Base-by-base conservation (phyloP, 2,113 vertebrate genomes). In the Aix galericulata region DNA sequence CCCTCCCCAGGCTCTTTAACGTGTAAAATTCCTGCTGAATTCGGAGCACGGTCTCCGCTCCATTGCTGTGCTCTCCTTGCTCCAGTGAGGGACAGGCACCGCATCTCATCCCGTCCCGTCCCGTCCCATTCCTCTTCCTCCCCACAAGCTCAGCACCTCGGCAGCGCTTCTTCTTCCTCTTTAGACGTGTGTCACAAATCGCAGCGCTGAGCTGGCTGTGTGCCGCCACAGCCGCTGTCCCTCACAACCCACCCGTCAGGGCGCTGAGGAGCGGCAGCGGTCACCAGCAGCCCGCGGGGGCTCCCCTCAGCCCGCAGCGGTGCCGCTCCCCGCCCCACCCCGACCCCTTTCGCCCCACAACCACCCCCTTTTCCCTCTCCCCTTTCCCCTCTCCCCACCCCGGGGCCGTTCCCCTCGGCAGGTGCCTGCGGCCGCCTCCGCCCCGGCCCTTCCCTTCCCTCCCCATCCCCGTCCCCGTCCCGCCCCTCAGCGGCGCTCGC, bases 91-190 rank as follows among this genome's bases (percentile, higher is more conserved):
- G 26, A 29, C 26, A 27, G 23, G 23, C 15, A 64, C 27, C 36
- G 7, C 10, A 9, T 38, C 36, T 9, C 36, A 5, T 40, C 40
- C 40, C 40, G 40, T 40, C 40, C 40, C 53, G 9, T 55, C 53
- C 27, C 53, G 29, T 31, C 53, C 53, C 53, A 32, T 66, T 27
- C 63, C 38, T 17, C 72, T 40, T 22, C 74, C 42, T 38, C 12
- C 2, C 53, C 55, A 9, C 7, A 38, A 2, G 4, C 3, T 25
- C 8, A 3, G 48, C 21, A 17, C 4, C 2, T 2, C 34, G 46
- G 46, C 46, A 21, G 46, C 20, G 46, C 26, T 34, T 32, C 42
- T 46, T n/a, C 48, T 46, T n/a, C 29, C 13, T 17, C 34, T 3
- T 8, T 13, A 16, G 29, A 0, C 8, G 22, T 1, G 32, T 40